phyloP scores from a whole-genome alignment of 2,888 invertebrate species.

The Nymphalis urticae region DNA sequence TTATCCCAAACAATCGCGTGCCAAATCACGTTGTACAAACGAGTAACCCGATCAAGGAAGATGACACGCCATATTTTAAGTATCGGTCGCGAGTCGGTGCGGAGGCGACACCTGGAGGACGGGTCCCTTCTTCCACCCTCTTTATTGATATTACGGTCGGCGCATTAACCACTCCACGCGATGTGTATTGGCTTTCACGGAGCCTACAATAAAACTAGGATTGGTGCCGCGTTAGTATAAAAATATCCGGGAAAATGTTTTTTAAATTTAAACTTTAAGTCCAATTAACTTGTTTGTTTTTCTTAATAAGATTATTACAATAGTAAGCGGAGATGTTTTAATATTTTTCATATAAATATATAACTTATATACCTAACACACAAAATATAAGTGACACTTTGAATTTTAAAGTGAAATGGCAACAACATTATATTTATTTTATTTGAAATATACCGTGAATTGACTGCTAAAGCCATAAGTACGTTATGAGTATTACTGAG shows the following conservation, averaged over 20 bases:
- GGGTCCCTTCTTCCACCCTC: slow-evolving; percentile 53
- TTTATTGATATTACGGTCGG: slow-evolving; percentile 74
- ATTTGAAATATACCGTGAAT: slow-evolving; percentile 7
- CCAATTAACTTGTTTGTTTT: background rate
- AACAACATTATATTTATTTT: background rate
- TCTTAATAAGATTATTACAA: background rate
- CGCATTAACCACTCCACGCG: slow-evolving; percentile 69
- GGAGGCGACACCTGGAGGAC: slow-evolving; percentile 58
- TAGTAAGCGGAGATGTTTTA: too few relatives aligned
- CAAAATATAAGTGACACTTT: background rate
- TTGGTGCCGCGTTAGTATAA: slow-evolving; percentile 34
- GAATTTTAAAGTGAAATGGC: background rate
- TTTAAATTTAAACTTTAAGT: slow-evolving; percentile 17
- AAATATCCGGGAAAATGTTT: slow-evolving; percentile 21
- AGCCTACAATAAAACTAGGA: slow-evolving; percentile 62
- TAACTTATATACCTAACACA: too few relatives aligned
- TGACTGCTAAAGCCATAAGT: slow-evolving; percentile 18
- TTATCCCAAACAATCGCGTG: slow-evolving; percentile 51
- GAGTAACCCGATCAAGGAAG: slow-evolving; percentile 65
- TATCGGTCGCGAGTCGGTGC: slow-evolving; percentile 66
- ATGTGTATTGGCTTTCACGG: slow-evolving; percentile 65
- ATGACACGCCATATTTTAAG: slow-evolving; percentile 76
- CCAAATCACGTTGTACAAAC: slow-evolving; percentile 66
- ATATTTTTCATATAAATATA: too few relatives aligned
- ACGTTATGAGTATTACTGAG: slow-evolving; percentile 20